These are phyloP conservation scores for Aphelocoma californica DNA, from an alignment of 2,797 vertebrate species.

Conservation along the genomic window DNA sequence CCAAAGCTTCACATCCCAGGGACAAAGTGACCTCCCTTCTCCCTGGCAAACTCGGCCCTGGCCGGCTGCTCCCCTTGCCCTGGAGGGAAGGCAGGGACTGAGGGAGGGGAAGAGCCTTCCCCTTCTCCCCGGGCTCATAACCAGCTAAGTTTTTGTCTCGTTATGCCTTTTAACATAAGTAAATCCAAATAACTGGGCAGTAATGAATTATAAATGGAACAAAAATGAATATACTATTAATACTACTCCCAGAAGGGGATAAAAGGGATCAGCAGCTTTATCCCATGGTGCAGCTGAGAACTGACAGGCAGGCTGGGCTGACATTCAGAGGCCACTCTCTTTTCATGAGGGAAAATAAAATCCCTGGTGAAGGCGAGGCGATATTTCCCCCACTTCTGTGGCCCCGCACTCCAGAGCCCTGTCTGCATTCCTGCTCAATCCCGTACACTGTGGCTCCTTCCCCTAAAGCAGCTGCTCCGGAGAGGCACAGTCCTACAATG, in stretches of 20 bases:
- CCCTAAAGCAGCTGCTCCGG: background rate
- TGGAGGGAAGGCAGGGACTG: background rate
- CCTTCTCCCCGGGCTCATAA: background rate
- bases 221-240: slow-evolving; percentile 72
- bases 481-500: slow-evolving; percentile 16
- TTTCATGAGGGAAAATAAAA: slow-evolving; percentile 42
- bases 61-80: background rate
- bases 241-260: slow-evolving; percentile 65
- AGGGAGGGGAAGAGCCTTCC: background rate
- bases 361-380: background rate
- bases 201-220: slow-evolving; percentile 71
- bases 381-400: background rate
- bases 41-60: fast-evolving
- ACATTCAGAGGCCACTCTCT: slow-evolving; percentile 59
- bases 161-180: slow-evolving; percentile 59
- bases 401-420: background rate
- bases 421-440: fast-evolving
- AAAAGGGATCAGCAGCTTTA: slow-evolving; percentile 69
- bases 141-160: slow-evolving; percentile 57
- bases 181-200: slow-evolving; percentile 68
- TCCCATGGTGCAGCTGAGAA: slow-evolving; percentile 66
- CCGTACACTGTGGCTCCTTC: background rate
- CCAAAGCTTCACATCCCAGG: background rate
- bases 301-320: slow-evolving; percentile 54
- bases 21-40: background rate